Evolutionary conservation across 2,888 invertebrate species (phyloP).

Genomic region (Netelia melanura): DNA sequence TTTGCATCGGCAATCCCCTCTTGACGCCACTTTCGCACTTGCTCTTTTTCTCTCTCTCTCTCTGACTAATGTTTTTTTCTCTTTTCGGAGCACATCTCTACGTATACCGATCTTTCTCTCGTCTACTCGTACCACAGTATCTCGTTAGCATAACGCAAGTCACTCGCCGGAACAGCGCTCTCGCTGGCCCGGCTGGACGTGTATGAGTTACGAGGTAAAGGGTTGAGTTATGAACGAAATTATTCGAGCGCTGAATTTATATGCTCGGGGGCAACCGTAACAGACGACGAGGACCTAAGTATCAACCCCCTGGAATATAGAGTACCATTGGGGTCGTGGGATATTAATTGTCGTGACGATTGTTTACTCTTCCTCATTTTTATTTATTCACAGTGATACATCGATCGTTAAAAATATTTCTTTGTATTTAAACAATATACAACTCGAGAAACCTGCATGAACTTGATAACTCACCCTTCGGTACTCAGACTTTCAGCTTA

Average conservation of each 20-base stretch:
- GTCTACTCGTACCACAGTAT: not conserved
- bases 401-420: not conserved
- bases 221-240: conserved; percentile 84
- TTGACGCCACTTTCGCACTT: not conserved
- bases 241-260: conserved; percentile 84
- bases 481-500: no score
- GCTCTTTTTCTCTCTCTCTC: not conserved
- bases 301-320: conserved; percentile 66
- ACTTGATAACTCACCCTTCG: no score
- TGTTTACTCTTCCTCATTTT: conserved; percentile 12
- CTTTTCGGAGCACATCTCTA: not conserved
- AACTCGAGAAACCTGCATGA: no score
- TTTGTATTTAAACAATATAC: no score
- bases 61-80: not conserved
- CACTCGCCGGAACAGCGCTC: conserved; percentile 68
- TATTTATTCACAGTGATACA: not conserved
- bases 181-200: conserved; percentile 51
- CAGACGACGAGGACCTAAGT: conserved; percentile 32
- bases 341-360: conserved; percentile 78
- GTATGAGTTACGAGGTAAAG: conserved; percentile 82
- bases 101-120: not conserved
- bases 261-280: conserved; percentile 67
- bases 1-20: conserved; percentile 60
- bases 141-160: conserved; percentile 72
- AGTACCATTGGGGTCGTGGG: conserved; percentile 76